Base-by-base conservation (phyloP, 1,140 invertebrate genomes). In the Monochamus saltuarius region DNA sequence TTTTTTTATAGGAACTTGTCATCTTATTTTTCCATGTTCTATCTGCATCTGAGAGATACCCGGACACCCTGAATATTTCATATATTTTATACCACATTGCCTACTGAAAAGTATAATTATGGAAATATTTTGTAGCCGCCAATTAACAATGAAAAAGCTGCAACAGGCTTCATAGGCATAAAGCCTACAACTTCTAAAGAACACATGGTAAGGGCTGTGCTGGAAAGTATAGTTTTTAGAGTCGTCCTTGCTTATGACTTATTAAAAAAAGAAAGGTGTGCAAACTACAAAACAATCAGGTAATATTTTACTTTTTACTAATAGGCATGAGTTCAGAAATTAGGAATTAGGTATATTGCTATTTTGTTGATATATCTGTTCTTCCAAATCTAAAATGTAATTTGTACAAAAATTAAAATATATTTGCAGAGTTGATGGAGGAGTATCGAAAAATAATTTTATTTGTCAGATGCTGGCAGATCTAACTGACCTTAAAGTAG, bases 401-500 rank as follows among this genome's bases (percentile, higher is more conserved):
- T 16, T 43, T 43, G 4, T 16, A 13, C 13, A 11, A 6, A 47
- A 29, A 50, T 55, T 55, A 45, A 14, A 54, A 52, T 61, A 14
- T 56, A 7, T 53, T 67, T 83, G 16, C 72, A 96, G 94, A 66
- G 83, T 93, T 39, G 92, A 96, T 77, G 95, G 95, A n/a, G 95
- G 95, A 22, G 94, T 98, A 13, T 89, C 92, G 0, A 85, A 86
- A 56, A 97, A 96, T 77, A 87, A 96, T 76, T 97, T 97, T 73
- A 79, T 97, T 1, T 85, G 90, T 65, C 94, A 97, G 78, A 77
- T 94, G 22, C 81, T 97, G 47, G 85, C 93, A 4, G 90, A 97
- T 78, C 77, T 95, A 29, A 89, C 87, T 4, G 84, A 84, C 1
- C 71, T 91, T 38, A 71, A 77, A 10, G 87, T 97, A 10, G 88